These are phyloP conservation scores for Hephaestus fuliginosus DNA, from an alignment of 2,797 vertebrate genomes.

Conservation along the genomic window DNA sequence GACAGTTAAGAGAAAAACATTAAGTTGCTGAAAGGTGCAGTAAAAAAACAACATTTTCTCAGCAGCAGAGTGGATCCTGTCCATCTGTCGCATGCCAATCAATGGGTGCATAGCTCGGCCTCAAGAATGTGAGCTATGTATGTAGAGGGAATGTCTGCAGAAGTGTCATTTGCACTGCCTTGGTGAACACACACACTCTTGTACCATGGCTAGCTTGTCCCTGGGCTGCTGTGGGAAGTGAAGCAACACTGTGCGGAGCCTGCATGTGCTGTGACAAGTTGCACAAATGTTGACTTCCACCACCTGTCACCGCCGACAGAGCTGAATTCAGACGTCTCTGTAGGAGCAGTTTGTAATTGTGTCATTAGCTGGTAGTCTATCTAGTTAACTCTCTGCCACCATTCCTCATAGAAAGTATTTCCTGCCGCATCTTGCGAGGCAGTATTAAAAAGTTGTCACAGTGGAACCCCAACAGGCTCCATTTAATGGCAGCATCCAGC, in stretches of 20 bases:
- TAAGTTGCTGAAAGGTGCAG: conserved; percentile 2
- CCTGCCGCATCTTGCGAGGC: conserved; percentile 4
- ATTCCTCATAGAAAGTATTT: conserved; percentile 29
- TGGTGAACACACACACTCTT: conserved; percentile 27
- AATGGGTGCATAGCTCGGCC: conserved; percentile 30
- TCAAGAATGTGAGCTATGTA: conserved; percentile 54
- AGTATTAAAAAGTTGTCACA: conserved; percentile 25
- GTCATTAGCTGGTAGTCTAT: conserved; percentile 55
- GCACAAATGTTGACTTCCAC: conserved; percentile 52
- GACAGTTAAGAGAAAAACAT: background rate
- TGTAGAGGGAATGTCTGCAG: conserved; percentile 56
- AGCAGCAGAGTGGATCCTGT: conserved; percentile 21
- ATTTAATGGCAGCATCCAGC: conserved; percentile 15
- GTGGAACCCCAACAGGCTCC: conserved; percentile 2
- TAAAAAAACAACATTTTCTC: conserved; percentile 19
- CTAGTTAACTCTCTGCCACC: conserved; percentile 12
- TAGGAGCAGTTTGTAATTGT: conserved; percentile 46
- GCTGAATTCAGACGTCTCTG: conserved; percentile 34
- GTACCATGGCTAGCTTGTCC: conserved; percentile 26
- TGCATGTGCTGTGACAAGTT: conserved; percentile 49
- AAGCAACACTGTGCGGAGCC: conserved; percentile 31
- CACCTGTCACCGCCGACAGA: conserved; percentile 58
- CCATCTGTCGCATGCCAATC: conserved; percentile 58
- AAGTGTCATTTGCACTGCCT: conserved; percentile 58
- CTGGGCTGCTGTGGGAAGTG: conserved; percentile 46